Evolutionary conservation across 2,113 vertebrate genomes (phyloP), one percentile per base, ranked within the genome.

Genomic region (Petrocephalus zakoni): DNA sequence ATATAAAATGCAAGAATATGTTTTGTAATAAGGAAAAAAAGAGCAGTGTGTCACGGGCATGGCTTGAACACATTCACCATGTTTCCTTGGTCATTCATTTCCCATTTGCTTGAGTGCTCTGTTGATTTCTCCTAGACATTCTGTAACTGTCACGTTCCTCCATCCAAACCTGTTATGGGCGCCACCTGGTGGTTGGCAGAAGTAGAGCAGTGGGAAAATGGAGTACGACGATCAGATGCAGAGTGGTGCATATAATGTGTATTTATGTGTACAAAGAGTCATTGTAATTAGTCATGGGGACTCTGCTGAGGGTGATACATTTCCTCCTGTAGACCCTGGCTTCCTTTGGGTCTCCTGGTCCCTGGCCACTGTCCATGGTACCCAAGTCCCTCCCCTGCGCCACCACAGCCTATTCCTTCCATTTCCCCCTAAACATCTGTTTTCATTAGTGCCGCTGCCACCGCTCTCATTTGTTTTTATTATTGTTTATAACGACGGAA

Each of bases 401-500:
- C 25, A 15, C 13, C 2, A 1, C 25, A 1, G 13, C 37, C n/a
- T 25, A 29, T 22, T n/a, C 84, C 34, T 9, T 37, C 34, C n/a
- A 5, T 10, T 13, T 29, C 21, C 22, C 52, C 9, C 19, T 0
- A 0, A 22, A 25, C 55, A 85, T 89, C 89, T 88, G 78, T 89
- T 89, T 88, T 84, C 89, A 87, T 89, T 89, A 64, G 42, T 17
- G 68, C 25, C 2, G 37, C 46, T 87, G 89, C 88, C 89, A 89
- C 4, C 46, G n/a, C 13, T 64, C 52, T 87, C 89, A 87, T 89
- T 87, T 83, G 86, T 61, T 87, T 87, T 89, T 89, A 61, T 89
- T 89, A 86, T 87, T 87, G 86, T 83, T 89, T 87, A 75, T 55
- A 78, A 83, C 87, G 89, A 89, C 11, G 89, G 47, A 83, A 83